Conservation (phyloP, 1,140 invertebrate genomes). For the Drosophila setifemur region DNA sequence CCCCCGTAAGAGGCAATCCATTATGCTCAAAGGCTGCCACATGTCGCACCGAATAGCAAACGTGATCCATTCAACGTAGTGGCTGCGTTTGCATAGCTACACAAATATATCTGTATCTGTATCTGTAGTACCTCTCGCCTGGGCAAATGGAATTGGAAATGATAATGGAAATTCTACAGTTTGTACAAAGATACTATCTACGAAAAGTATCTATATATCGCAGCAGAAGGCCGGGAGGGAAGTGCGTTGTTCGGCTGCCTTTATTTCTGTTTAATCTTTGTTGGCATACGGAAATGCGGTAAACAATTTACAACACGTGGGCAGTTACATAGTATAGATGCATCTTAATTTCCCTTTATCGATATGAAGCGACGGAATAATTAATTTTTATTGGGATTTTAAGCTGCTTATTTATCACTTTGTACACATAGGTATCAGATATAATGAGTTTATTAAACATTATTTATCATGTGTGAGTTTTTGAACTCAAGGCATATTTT, state of each 20-base stretch:
- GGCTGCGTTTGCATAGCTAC: slow-evolving; percentile 11
- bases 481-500: no score
- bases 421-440: no score
- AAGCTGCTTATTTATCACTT: no score
- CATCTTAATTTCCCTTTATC: slow-evolving; percentile 2
- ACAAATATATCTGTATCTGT: no score
- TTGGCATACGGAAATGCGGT: slow-evolving; percentile 25
- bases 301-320: slow-evolving; percentile 13
- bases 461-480: no score
- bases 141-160: slow-evolving; percentile 36
- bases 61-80: slow-evolving; percentile 20
- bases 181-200: background rate
- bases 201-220: slow-evolving; percentile 2
- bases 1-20: slow-evolving; percentile 14
- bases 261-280: slow-evolving; percentile 26
- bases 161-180: slow-evolving; percentile 33
- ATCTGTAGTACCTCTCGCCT: background rate
- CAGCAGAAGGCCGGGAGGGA: no score
- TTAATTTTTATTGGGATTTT: no score
- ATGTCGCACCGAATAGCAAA: slow-evolving; percentile 17
- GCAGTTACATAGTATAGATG: slow-evolving; percentile 1
- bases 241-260: background rate
- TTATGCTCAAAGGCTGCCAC: slow-evolving; percentile 25
- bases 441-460: no score
- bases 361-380: no score